These are phyloP conservation scores for Zosterops borbonicus DNA, from an alignment of 2,113 vertebrate genomes.

Conservation along the genomic window DNA sequence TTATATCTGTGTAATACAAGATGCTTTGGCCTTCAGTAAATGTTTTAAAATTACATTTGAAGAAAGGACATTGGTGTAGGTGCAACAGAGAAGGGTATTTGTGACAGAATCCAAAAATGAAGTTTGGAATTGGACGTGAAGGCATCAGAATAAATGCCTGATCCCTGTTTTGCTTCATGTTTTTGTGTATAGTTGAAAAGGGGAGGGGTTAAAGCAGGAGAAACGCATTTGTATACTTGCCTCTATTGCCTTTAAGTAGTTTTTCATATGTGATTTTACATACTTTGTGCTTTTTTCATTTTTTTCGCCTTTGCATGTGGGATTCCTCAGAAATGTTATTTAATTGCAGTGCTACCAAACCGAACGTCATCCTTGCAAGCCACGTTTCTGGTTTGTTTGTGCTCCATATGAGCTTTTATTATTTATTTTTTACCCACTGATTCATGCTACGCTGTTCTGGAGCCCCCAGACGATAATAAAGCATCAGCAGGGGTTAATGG, in stretches of 20 bases:
- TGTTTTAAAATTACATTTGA: neutral
- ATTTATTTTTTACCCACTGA: conserved; percentile 48
- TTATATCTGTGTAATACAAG: neutral
- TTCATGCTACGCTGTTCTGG: conserved; percentile 35
- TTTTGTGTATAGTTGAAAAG: neutral
- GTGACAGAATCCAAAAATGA: neutral
- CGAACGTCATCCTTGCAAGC: neutral
- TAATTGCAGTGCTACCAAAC: neutral
- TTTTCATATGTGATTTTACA: neutral
- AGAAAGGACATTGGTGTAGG: neutral
- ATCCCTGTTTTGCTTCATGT: neutral
- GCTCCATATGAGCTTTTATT: neutral
- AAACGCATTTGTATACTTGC: neutral
- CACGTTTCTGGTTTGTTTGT: conserved; percentile 18
- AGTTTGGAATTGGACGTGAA: neutral
- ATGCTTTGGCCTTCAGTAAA: neutral
- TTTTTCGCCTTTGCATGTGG: accelerated
- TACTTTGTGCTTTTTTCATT: neutral
- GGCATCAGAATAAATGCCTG: neutral
- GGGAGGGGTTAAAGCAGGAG: neutral
- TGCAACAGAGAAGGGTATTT: neutral
- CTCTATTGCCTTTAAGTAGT: neutral
- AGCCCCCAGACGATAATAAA: conserved; percentile 66
- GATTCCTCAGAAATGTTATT: neutral
- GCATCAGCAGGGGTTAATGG: conserved; percentile 72